Conservation (phyloP, 2,797 vertebrate species). For the Megaceryle alcyon region DNA sequence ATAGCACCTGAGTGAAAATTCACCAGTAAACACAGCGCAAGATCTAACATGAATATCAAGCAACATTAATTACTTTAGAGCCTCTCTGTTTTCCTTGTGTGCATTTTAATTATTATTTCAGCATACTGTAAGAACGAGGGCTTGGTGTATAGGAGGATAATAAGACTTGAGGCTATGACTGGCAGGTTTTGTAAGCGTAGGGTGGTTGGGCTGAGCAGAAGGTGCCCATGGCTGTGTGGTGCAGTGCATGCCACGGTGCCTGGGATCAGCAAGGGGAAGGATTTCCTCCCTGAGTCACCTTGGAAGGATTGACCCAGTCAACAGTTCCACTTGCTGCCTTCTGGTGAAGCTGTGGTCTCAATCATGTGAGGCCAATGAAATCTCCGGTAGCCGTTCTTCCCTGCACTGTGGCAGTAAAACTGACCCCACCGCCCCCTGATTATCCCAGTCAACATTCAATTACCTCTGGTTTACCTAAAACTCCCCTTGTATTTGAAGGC, state of each 20-base stretch:
- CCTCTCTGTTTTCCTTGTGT: constrained; percentile 43
- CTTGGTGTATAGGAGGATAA: constrained; percentile 15
- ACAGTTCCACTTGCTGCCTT: not conserved
- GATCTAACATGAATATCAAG: constrained; percentile 57
- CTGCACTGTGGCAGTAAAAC: not conserved
- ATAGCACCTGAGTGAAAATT: constrained; percentile 9
- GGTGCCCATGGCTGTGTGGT: not conserved
- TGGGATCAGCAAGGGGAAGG: not conserved
- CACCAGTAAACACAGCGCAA: constrained; percentile 35
- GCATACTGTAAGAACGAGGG: constrained; percentile 26
- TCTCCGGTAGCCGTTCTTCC: not conserved
- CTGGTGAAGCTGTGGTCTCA: rapidly evolving
- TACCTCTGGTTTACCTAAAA: not conserved
- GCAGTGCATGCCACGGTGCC: rapidly evolving
- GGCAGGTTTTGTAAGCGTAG: constrained; percentile 44
- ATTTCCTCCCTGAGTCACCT: not conserved
- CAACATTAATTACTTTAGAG: constrained; percentile 46
- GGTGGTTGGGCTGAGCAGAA: not conserved
- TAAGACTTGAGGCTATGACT: constrained; percentile 33
- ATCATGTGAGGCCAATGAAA: not conserved
- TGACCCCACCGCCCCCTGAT: not conserved
- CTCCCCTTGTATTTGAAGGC: not conserved
- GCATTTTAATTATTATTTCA: constrained; percentile 65
- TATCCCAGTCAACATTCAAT: not conserved
- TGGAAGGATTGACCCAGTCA: not conserved